These are phyloP conservation scores for Crypturellus tataupa DNA, from an alignment of 2,797 vertebrate species.

Conservation along the genomic window DNA sequence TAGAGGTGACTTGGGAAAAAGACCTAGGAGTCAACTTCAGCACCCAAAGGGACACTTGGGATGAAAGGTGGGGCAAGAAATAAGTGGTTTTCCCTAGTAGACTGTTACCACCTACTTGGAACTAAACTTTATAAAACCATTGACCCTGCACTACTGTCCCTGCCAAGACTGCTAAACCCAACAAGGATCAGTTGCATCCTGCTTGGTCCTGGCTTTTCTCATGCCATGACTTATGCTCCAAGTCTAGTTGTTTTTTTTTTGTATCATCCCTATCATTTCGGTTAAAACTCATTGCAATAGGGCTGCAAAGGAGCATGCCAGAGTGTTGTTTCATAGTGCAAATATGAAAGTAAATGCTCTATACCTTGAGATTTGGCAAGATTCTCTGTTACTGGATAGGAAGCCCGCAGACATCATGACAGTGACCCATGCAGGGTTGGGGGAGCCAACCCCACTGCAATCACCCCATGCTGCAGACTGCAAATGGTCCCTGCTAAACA, in stretches of 20 bases:
- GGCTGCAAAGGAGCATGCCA: neutral
- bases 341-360: neutral
- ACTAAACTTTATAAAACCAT: neutral
- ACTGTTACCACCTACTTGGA: neutral
- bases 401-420: neutral
- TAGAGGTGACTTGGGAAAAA: neutral
- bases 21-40: neutral
- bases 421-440: too few species aligned
- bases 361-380: neutral
- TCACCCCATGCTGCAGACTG: too few species aligned
- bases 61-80: neutral
- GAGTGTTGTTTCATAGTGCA: neutral
- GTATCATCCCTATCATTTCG: neutral
- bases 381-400: neutral
- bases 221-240: rapidly evolving
- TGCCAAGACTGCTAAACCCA: neutral
- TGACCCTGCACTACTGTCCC: neutral
- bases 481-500: neutral
- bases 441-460: neutral
- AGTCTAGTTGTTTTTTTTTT: neutral
- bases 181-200: neutral
- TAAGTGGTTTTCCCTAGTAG: neutral
- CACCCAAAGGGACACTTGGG: neutral
- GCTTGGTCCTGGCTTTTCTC: neutral
- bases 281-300: neutral